phyloP scores from a whole-genome alignment of 2,797 vertebrate species.

The Sebastes jordani region DNA sequence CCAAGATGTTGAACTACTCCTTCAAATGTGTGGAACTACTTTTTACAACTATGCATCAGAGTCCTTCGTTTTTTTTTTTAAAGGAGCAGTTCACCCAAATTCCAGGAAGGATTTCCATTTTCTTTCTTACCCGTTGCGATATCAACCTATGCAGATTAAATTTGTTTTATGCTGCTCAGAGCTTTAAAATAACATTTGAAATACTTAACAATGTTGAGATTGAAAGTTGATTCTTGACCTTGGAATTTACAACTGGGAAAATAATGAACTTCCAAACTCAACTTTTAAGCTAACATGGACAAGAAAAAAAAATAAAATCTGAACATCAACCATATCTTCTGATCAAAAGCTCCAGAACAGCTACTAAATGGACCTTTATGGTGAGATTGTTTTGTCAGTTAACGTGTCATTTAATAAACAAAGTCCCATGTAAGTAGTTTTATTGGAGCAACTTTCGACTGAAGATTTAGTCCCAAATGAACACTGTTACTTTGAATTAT shows the following conservation, averaged over 20 bases:
- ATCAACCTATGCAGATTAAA: background rate
- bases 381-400: background rate
- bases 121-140: too few relatives aligned
- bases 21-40: background rate
- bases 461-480: background rate
- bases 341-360: background rate
- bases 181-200: background rate
- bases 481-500: background rate
- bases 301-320: background rate
- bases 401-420: background rate
- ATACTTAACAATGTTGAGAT: background rate
- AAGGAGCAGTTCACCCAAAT: slow-evolving; percentile 23
- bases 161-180: background rate
- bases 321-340: background rate
- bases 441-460: background rate
- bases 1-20: background rate
- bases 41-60: slow-evolving; percentile 25
- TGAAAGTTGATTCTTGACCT: background rate
- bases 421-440: background rate
- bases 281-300: background rate
- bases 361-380: background rate
- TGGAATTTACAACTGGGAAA: background rate
- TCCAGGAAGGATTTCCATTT: background rate
- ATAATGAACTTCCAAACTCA: background rate
- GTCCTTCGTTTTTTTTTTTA: background rate